Percentiles rank a stretch among this genome's conserved stretches.
Conservation (phyloP, 2,888 invertebrate species). For the Drymonia ruficornis region DNA sequence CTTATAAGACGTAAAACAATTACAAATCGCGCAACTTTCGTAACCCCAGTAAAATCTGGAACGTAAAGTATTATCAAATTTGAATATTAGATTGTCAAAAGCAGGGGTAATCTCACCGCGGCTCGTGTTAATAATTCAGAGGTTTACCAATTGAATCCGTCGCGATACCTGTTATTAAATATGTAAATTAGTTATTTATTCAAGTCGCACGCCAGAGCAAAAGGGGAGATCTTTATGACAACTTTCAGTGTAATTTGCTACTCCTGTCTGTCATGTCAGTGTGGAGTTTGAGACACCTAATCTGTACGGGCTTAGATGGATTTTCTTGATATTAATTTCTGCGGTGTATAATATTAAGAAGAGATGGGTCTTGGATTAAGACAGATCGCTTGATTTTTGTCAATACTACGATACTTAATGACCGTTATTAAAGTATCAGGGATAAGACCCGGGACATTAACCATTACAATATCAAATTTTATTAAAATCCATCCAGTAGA, state of each 20-base stretch:
- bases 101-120: slow-evolving; percentile 66
- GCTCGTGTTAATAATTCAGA: slow-evolving; percentile 70
- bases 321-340: neutral
- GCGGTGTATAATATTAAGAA: no score
- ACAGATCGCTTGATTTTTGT: no score
- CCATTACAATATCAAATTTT: no score
- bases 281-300: slow-evolving; percentile 12
- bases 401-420: no score
- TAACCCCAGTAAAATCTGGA: slow-evolving; percentile 1
- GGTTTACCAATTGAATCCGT: slow-evolving; percentile 72
- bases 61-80: slow-evolving; percentile 36
- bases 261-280: slow-evolving; percentile 47
- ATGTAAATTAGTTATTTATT: slow-evolving; percentile 83
- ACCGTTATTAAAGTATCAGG: no score
- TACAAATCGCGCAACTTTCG: neutral
- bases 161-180: slow-evolving; percentile 79
- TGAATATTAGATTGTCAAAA: slow-evolving; percentile 73
- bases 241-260: slow-evolving; percentile 44
- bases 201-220: slow-evolving; percentile 59
- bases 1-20: neutral
- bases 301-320: slow-evolving; percentile 3
- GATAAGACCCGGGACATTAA: no score
- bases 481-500: no score
- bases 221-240: slow-evolving; percentile 52
- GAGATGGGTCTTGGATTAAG: no score